Base-by-base conservation (phyloP, 2,797 vertebrate genomes). In the Numenius phaeopus region DNA sequence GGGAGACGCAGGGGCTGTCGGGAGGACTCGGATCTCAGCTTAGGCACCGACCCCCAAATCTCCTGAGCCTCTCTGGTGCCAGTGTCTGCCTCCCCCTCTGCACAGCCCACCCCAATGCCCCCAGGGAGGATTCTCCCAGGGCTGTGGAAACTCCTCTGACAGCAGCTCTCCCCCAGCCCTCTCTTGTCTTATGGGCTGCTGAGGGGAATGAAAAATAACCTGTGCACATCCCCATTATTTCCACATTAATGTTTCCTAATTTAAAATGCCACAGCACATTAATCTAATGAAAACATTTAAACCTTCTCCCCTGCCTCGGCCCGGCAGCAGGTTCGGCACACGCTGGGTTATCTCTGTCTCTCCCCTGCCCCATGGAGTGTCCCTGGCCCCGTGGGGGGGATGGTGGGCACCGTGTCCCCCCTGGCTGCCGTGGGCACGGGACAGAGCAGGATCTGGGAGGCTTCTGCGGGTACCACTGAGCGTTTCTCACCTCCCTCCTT, bases 331-430 rank as follows among this genome's bases (percentile, higher is more conserved):
- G 65, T 32, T 37, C 52, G 77, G 54, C 55, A 44, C 61, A 32
- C 0, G 29, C 40, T 42, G 81, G 76, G 40, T 59, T 52, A n/a
- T 58, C 2, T 6, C 55, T 0, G 2, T 21, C 9, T 46, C 32
- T 22, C 40, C 46, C 23, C 55, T 34, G 27, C 29, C 73, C 65
- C 4, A 0, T 37, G 75, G 64, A 57, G 29, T 39, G 32, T 39
- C 69, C 50, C 34, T 1, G 2, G 32, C 46, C 55, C 27, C 1
- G 1, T 42, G 15, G 2, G 5, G 0, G 0, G 14, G n/a, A 50
- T 39, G 70, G 40, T 1, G 12, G 44, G 15, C 49, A 22, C 42
- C 3, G 7, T 2, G 3, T 49, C 32, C 64, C 19, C 26, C 22
- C 37, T 2, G 1, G n/a, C 55, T 42, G 64, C 58, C 4, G 2